Evolutionary conservation across 2,888 invertebrate species (phyloP).

Genomic region (Amiota mariae): DNA sequence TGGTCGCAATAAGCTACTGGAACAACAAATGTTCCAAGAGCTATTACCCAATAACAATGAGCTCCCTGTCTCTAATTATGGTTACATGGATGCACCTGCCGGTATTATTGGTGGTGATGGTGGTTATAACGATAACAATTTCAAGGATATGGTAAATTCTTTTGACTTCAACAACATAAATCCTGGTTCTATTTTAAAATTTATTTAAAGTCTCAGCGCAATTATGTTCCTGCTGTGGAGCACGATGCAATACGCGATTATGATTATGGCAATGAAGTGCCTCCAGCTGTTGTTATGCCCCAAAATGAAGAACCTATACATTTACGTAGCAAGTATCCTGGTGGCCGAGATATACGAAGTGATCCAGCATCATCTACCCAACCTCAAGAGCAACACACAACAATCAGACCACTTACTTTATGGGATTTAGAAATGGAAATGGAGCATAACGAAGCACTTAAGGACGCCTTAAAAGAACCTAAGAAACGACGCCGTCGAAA

Average conservation of each 20-base stretch:
- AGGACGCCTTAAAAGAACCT: constrained; percentile 41
- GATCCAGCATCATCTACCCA: constrained; percentile 51
- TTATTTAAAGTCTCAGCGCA: background rate
- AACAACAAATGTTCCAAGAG: constrained; percentile 58
- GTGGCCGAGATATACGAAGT: constrained; percentile 72
- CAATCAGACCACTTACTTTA: constrained; percentile 68
- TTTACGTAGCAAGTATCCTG: constrained; percentile 70
- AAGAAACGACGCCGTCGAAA: constrained; percentile 9
- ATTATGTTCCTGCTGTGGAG: constrained; percentile 61
- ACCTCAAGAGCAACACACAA: constrained; percentile 42
- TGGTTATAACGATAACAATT: constrained; percentile 40
- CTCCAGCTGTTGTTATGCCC: constrained; percentile 7
- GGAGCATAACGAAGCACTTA: constrained; percentile 73
- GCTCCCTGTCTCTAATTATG: constrained; percentile 43
- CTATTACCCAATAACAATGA: constrained; percentile 54
- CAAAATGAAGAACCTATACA: constrained; percentile 62
- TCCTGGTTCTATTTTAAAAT: background rate
- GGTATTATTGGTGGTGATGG: constrained; percentile 42
- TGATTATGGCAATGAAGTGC: constrained; percentile 67
- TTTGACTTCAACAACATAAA: background rate
- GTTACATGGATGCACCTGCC: constrained; percentile 48
- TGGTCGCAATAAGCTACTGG: constrained; percentile 47
- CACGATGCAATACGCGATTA: constrained; percentile 62
- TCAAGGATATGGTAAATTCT: constrained; percentile 61
- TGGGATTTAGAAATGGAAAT: constrained; percentile 78